A percentile compares a stretch with the other conserved stretches of the same genome.
Evolutionary conservation across 2,113 vertebrate species (phyloP).

Genomic region (Sturnus vulgaris): DNA sequence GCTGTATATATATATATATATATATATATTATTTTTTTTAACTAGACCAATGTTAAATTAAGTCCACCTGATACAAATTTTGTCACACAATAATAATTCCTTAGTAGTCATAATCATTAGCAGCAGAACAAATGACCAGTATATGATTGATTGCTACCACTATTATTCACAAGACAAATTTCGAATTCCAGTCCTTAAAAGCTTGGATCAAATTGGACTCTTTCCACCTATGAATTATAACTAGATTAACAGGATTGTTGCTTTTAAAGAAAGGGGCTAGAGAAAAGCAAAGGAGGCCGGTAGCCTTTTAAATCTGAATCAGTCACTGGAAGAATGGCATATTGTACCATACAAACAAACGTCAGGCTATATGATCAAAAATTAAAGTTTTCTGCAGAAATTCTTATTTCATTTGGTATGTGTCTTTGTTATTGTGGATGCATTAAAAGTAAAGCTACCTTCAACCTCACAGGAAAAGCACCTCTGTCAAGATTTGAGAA

Average conservation of each 20-base stretch:
- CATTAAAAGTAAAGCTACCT: not conserved
- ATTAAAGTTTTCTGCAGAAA: not conserved
- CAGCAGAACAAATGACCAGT: not conserved
- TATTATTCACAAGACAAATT: not conserved
- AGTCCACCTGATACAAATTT: not conserved
- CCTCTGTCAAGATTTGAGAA: constrained; percentile 15
- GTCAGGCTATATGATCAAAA: not conserved
- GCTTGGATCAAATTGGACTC: not conserved
- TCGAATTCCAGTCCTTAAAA: not conserved
- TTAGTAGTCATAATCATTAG: not conserved
- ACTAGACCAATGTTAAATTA: not conserved
- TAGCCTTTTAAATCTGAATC: not conserved
- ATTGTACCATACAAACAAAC: not conserved
- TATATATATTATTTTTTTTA: not conserved
- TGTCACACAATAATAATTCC: not conserved
- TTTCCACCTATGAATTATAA: not conserved
- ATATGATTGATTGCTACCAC: not conserved
- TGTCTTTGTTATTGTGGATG: not conserved
- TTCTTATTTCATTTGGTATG: not conserved
- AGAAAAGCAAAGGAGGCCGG: not conserved
- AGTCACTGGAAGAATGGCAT: not conserved
- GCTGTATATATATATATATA: not conserved
- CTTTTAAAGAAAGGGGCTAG: not conserved
- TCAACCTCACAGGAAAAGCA: not conserved
- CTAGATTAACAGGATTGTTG: not conserved